These are phyloP conservation scores for Orchestes rusci DNA, from an alignment of 2,888 invertebrate species.

Conservation along the genomic window DNA sequence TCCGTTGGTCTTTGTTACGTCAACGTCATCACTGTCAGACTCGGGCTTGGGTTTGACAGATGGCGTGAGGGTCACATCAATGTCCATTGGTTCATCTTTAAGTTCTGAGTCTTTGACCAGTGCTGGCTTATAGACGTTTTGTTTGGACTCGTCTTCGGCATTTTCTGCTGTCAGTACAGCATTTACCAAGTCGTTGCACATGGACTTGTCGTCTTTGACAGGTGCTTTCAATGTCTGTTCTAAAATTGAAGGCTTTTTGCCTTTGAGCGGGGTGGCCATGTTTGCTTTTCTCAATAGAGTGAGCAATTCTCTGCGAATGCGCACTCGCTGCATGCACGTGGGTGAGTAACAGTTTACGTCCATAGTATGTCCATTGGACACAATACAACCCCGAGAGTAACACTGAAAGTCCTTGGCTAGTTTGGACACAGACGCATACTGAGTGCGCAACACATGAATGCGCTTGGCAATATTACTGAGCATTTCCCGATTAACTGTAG, in stretches of 20 bases:
- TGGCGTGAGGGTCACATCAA: conserved; percentile 19
- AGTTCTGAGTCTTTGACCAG: conserved; percentile 18
- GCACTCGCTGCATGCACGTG: conserved; percentile 66
- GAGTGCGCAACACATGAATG: conserved; percentile 60
- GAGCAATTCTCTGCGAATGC: conserved; percentile 62
- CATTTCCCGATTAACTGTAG: conserved; percentile 45
- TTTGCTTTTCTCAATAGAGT: conserved; percentile 57
- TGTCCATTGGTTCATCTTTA: conserved; percentile 24
- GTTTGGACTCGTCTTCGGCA: conserved; percentile 47
- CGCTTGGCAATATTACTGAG: conserved; percentile 56
- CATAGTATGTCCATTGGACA: conserved; percentile 44
- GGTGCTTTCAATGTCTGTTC: conserved; percentile 62
- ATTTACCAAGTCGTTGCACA: conserved; percentile 54
- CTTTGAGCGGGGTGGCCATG: conserved; percentile 46
- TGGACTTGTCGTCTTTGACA: conserved; percentile 47
- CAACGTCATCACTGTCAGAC: conserved; percentile 37
- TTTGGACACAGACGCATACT: conserved; percentile 62
- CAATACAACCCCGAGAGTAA: conserved; percentile 65
- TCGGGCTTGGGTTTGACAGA: conserved; percentile 39
- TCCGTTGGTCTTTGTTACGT: conserved; percentile 45
- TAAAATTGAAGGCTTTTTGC: conserved; percentile 56
- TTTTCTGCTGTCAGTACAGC: conserved; percentile 57
- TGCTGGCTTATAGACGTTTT: conserved; percentile 36
- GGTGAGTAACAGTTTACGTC: conserved; percentile 71
- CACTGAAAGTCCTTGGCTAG: conserved; percentile 67